A percentile compares a stretch with the other conserved stretches of the same genome.
These are phyloP conservation scores for Anableps anableps DNA, from an alignment of 2,797 vertebrate species.

Conservation along the genomic window DNA sequence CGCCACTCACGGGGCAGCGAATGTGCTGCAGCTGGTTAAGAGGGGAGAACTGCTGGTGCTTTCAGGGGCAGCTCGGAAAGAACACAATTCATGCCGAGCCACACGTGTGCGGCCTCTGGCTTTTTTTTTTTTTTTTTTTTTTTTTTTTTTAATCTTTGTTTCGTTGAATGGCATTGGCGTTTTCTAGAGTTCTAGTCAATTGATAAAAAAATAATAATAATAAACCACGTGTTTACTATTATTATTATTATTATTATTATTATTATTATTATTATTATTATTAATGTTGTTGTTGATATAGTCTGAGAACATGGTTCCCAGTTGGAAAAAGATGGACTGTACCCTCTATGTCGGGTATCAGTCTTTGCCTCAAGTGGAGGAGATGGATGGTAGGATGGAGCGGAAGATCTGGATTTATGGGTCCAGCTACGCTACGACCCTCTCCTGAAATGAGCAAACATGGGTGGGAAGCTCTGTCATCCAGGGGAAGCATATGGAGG, in stretches of 20 bases:
- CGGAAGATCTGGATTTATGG: no score
- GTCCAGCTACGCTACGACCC: no score
- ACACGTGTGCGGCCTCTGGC: slow-evolving; percentile 45
- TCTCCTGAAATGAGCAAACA: no score
- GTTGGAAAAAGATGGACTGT: neutral
- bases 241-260: no score
- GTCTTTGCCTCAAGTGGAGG: no score
- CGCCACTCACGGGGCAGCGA: slow-evolving; percentile 76
- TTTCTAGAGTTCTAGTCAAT: neutral
- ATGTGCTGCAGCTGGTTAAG: slow-evolving; percentile 65
- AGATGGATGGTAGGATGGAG: no score
- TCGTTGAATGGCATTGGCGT: neutral
- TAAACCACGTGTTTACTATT: no score
- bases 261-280: neutral
- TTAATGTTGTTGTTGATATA: no score
- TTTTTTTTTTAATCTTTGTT: neutral
- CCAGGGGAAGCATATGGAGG: no score
- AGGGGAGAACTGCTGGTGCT: slow-evolving; percentile 29
- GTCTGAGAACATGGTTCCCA: neutral
- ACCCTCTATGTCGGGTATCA: neutral
- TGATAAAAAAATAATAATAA: neutral
- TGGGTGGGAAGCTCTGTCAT: no score
- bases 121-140: no score
- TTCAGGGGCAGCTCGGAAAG: slow-evolving; percentile 36
- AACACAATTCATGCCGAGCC: rapidly evolving